Conservation (phyloP, 2,113 vertebrate species). For the Sinocyclocheilus grahami region DNA sequence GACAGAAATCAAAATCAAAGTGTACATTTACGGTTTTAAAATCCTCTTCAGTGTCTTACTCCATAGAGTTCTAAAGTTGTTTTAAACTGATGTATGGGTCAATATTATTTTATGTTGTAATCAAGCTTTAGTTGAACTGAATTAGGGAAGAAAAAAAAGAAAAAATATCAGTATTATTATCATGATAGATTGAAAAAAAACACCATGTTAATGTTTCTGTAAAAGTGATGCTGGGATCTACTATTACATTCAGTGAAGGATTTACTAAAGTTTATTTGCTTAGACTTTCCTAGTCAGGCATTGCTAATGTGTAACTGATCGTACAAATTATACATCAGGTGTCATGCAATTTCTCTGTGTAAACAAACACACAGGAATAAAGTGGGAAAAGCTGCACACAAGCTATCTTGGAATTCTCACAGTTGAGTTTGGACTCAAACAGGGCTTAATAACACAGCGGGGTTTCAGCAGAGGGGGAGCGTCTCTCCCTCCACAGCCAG, state of each 20-base stretch:
- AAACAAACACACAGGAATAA: neutral
- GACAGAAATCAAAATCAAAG: too few relatives aligned
- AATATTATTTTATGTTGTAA: neutral
- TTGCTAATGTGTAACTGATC: conserved; percentile 18
- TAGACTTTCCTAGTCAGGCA: conserved; percentile 11
- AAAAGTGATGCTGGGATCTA: neutral
- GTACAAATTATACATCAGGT: neutral
- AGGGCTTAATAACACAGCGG: conserved; percentile 21
- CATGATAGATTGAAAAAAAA: neutral
- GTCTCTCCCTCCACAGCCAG: conserved; percentile 46
- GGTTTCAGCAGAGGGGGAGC: neutral
- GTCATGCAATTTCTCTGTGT: neutral
- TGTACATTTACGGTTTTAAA: neutral
- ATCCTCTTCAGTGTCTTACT: neutral
- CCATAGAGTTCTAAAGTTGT: neutral
- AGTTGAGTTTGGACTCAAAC: conserved; percentile 5
- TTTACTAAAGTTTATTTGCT: conserved; percentile 19
- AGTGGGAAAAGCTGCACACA: neutral
- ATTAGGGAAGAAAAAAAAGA: neutral
- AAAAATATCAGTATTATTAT: neutral
- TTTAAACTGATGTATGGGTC: neutral
- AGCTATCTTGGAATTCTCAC: conserved; percentile 22
- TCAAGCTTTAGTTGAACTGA: neutral
- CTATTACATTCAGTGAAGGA: neutral
- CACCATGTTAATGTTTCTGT: neutral